These are phyloP conservation scores for Halcyon malimbica DNA, from an alignment of 2,113 vertebrate genomes.

Conservation along the genomic window DNA sequence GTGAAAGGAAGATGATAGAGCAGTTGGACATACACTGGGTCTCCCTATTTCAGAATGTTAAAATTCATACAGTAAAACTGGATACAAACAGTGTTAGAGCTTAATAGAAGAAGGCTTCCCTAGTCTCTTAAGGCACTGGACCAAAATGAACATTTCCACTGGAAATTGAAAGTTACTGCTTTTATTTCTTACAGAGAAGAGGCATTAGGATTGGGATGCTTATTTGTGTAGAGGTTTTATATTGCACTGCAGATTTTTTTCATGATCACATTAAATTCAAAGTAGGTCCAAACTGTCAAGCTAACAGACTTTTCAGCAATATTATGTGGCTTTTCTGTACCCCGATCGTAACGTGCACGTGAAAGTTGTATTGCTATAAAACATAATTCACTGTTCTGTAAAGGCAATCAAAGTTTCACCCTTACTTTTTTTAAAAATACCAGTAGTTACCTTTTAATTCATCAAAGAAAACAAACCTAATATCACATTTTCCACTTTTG, in stretches of 20 bases:
- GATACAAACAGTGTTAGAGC: not conserved
- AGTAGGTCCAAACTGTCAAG: not conserved
- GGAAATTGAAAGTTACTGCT: not conserved
- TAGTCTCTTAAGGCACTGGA: not conserved
- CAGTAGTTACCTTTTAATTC: not conserved
- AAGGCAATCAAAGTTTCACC: not conserved
- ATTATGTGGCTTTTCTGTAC: not conserved
- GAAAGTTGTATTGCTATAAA: not conserved
- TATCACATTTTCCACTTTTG: not conserved
- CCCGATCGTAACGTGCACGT: accelerated
- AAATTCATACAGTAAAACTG: not conserved
- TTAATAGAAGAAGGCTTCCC: not conserved
- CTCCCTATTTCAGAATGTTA: not conserved
- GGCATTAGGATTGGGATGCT: not conserved
- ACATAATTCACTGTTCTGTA: not conserved
- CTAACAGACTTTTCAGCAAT: not conserved
- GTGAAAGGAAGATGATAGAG: not conserved
- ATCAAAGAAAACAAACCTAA: not conserved
- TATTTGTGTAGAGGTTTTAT: not conserved
- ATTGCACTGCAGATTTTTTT: not conserved
- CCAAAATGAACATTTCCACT: conserved; percentile 12
- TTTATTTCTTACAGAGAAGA: not conserved
- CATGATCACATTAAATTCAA: not conserved
- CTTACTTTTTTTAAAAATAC: too few relatives aligned
- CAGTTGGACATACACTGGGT: not conserved